These are phyloP conservation scores for Protodeltote pygarga DNA, from an alignment of 2,888 invertebrate genomes.

Conservation along the genomic window DNA sequence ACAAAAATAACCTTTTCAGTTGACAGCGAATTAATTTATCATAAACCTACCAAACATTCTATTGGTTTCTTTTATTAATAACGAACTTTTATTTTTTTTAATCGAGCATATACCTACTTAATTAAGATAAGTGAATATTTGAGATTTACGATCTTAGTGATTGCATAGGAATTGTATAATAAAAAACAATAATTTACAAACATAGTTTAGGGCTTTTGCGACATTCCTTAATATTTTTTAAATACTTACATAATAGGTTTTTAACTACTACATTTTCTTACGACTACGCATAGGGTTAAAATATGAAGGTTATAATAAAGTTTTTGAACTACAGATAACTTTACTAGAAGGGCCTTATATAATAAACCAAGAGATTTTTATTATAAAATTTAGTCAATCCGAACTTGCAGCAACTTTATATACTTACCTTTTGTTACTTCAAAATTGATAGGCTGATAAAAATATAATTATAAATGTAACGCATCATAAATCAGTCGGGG, in stretches of 20 bases:
- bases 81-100: no score
- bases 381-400: constrained; percentile 1
- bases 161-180: no score
- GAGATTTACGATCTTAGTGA: no score
- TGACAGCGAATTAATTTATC: constrained; percentile 16
- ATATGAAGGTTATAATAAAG: no score
- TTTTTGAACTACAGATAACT: constrained; percentile 18
- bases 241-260: no score
- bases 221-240: no score
- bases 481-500: constrained; percentile 77
- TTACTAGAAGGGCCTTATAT: constrained; percentile 10
- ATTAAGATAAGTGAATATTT: no score
- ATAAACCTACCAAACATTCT: no score
- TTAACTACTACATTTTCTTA: not conserved
- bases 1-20: constrained; percentile 13
- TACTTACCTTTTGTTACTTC: constrained; percentile 18
- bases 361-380: not conserved
- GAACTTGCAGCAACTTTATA: constrained; percentile 17
- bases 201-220: no score
- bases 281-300: not conserved
- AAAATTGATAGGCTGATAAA: constrained; percentile 40
- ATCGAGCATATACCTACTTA: not conserved
- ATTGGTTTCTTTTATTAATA: no score
- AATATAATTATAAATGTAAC: constrained; percentile 57
- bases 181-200: no score